Conservation (phyloP, 2,888 invertebrate genomes). For the Ditula angustiorana region DNA sequence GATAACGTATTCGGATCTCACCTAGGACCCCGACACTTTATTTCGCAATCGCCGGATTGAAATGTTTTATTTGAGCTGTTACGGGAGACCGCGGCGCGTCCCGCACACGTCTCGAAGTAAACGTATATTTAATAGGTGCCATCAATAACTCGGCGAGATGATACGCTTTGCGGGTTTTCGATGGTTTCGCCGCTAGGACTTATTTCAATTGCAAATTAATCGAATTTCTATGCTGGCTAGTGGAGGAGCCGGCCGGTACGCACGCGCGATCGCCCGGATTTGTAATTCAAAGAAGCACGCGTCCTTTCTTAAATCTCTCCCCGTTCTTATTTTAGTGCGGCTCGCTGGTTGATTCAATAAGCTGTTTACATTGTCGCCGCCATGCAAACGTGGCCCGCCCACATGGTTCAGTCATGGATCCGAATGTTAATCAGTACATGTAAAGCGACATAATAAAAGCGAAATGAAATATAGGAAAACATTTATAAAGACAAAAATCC, state of each 20-base stretch:
- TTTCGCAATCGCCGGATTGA: conserved; percentile 77
- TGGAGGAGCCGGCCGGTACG: conserved; percentile 51
- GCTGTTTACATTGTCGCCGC: conserved; percentile 45
- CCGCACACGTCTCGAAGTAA: conserved; percentile 66
- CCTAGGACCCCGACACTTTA: conserved; percentile 69
- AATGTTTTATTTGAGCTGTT: conserved; percentile 78
- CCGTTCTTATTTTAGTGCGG: conserved; percentile 56
- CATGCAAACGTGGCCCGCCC: conserved; percentile 35
- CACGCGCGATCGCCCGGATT: conserved; percentile 60
- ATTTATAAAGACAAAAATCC: conserved; percentile 36
- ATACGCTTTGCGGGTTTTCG: conserved; percentile 74
- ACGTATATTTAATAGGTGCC: conserved; percentile 83
- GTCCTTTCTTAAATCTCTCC: conserved; percentile 63
- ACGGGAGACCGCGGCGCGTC: conserved; percentile 55
- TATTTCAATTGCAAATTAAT: conserved; percentile 84
- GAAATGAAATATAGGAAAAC: conserved; percentile 58
- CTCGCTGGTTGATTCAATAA: conserved; percentile 49
- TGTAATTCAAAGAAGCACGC: conserved; percentile 74
- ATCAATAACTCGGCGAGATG: conserved; percentile 84
- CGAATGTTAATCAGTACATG: conserved; percentile 63
- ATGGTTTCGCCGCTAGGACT: conserved; percentile 70
- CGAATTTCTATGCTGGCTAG: conserved; percentile 72
- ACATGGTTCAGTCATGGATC: conserved; percentile 79
- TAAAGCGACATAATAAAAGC: conserved; percentile 79
- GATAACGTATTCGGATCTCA: conserved; percentile 44